Evolutionary conservation across 2,888 invertebrate species (phyloP).

Genomic region (Incurvaria masculella): DNA sequence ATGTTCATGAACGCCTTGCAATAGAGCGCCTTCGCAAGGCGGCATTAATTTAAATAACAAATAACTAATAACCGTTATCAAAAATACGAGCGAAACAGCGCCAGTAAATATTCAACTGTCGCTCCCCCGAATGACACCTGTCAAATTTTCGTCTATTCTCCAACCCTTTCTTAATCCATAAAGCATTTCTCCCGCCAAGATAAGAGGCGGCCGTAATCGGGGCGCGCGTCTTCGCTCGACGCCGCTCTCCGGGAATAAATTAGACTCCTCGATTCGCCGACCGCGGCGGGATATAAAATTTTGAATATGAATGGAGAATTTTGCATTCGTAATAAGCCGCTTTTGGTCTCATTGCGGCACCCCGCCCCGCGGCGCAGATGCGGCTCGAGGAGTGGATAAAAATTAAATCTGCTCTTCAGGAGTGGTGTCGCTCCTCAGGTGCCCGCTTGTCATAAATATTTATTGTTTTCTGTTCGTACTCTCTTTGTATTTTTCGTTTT

Average conservation of each 20-base stretch:
- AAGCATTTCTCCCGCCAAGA: conserved; percentile 36
- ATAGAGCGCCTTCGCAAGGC: too few species aligned
- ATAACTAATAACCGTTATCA: background rate
- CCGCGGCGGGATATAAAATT: conserved; percentile 79
- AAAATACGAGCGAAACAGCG: background rate
- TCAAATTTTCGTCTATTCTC: conserved; percentile 44
- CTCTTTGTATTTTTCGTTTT: conserved; percentile 45
- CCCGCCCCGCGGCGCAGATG: conserved; percentile 52
- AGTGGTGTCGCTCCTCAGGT: conserved; percentile 43
- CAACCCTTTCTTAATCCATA: conserved; percentile 49
- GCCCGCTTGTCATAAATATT: conserved; percentile 51
- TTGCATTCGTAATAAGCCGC: conserved; percentile 81
- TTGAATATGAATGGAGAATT: conserved; percentile 88
- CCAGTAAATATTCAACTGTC: background rate
- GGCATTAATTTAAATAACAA: background rate
- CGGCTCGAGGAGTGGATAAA: conserved; percentile 44
- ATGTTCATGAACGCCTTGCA: background rate
- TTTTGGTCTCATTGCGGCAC: conserved; percentile 32
- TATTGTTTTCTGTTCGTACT: conserved; percentile 59
- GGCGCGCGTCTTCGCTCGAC: conserved; percentile 34
- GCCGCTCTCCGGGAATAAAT: conserved; percentile 66
- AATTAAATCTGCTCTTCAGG: conserved; percentile 31
- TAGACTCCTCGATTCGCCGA: conserved; percentile 65
- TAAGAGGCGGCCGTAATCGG: conserved; percentile 32
- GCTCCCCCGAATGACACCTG: conserved; percentile 34